These are phyloP conservation scores for Taphrorychus bicolor DNA, from an alignment of 2,888 invertebrate species.

Conservation along the genomic window DNA sequence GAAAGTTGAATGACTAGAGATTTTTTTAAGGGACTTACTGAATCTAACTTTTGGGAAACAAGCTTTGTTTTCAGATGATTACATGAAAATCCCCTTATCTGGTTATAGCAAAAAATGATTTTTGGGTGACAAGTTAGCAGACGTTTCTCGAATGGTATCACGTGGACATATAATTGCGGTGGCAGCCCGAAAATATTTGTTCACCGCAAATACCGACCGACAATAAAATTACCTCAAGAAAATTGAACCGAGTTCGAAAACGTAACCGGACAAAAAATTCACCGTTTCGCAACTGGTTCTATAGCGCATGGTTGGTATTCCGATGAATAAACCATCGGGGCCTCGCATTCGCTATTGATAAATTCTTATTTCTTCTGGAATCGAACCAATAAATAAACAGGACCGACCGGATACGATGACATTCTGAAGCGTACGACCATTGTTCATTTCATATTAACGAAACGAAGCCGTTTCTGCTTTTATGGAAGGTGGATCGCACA, in stretches of 20 bases:
- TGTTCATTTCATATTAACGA: constrained; percentile 57
- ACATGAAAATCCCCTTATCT: too few species aligned
- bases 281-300: constrained; percentile 29
- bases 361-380: constrained; percentile 55
- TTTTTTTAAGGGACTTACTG: too few species aligned
- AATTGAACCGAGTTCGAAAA: constrained; percentile 21
- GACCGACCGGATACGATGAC: constrained; percentile 52
- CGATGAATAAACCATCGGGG: constrained; percentile 39
- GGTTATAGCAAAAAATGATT: too few species aligned
- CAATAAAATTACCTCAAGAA: constrained; percentile 25
- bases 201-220: constrained; percentile 14
- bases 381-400: constrained; percentile 53
- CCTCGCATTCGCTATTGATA: constrained; percentile 52
- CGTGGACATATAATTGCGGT: not conserved
- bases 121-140: too few species aligned
- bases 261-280: constrained; percentile 23
- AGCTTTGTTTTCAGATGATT: too few species aligned
- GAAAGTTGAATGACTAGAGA: too few species aligned
- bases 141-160: not conserved
- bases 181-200: constrained; percentile 9
- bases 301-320: constrained; percentile 31
- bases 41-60: too few species aligned
- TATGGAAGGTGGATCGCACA: constrained; percentile 49
- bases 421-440: constrained; percentile 56
- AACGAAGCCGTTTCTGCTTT: constrained; percentile 51